Conservation (phyloP, 92 coral and sea anemone genomes). For the Micromussa lordhowensis region DNA sequence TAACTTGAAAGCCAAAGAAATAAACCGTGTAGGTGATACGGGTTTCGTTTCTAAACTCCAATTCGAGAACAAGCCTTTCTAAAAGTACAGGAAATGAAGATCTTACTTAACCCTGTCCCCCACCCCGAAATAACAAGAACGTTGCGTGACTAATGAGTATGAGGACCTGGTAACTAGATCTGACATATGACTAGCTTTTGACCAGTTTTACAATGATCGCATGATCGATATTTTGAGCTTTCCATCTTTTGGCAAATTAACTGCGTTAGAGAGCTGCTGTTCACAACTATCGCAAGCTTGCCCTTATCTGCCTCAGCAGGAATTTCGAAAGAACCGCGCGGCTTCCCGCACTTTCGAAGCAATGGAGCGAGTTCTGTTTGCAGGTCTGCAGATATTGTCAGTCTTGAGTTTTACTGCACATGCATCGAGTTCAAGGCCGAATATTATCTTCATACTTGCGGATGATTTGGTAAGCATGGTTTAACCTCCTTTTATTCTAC, state of each 20-base stretch:
- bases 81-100: not conserved
- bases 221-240: not conserved
- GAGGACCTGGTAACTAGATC: not conserved
- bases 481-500: not conserved
- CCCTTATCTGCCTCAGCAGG: not conserved
- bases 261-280: not conserved
- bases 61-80: not conserved
- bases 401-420: not conserved
- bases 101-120: not conserved
- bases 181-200: no score
- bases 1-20: not conserved
- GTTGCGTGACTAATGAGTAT: not conserved
- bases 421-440: slow-evolving; percentile 47
- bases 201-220: no score
- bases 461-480: slow-evolving; percentile 70
- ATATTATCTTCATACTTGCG: slow-evolving; percentile 72
- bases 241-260: not conserved
- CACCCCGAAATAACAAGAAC: not conserved
- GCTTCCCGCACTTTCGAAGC: not conserved
- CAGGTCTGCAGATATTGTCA: not conserved
- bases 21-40: not conserved
- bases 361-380: not conserved
- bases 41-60: not conserved
- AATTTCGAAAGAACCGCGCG: no score
- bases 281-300: not conserved